Evolutionary conservation across 2,797 vertebrate genomes (phyloP), one percentile per base, ranked within the genome.

Genomic region (Onychomys arenicola): DNA sequence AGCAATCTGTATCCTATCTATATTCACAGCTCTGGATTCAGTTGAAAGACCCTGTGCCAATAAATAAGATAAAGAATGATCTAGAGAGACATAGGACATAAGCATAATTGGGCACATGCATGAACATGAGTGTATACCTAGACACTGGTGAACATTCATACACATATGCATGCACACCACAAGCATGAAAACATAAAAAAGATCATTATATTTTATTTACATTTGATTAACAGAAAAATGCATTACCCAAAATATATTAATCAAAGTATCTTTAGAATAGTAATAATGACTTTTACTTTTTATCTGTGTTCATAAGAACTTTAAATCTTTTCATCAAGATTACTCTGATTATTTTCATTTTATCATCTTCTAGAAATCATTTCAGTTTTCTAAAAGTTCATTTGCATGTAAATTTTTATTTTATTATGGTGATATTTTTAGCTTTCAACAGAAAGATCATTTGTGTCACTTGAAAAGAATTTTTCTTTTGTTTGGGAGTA

Each of bases 241-340:
- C 3, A 65, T 12, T 13, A 75, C 23, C 0, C 23, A 83, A 83
- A 11, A 93, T 40, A 88, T 91, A 78, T 75, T 29, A 85, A 91
- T 78, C 21, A 75, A 75, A 91, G 1, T 25, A 85, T 78, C 11
- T 25, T 59, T 89, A 65, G 85, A 80, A 63, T 40, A 67, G 10
- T 86, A 88, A 75, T 85, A 71, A 85, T 69, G 17, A 89, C 65
- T 49, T 82, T 11, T 61, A 11, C 7, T 17, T 77, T 94, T 90
- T 90, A 80, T 89, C 2, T 6, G 25, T 67, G 16, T 80, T 90
- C 43, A 94, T n/a, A 91, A 91, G 78, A 49, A 52, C 55, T 90
- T 89, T 17, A 67, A 93, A 96, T 89, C 6, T 81, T 82, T 80
- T 32, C 59, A 46, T 69, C 2, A 95, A 59, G 12, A 91, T 61